Base-by-base conservation (phyloP, 1,140 invertebrate species). In the Agrilus planipennis region DNA sequence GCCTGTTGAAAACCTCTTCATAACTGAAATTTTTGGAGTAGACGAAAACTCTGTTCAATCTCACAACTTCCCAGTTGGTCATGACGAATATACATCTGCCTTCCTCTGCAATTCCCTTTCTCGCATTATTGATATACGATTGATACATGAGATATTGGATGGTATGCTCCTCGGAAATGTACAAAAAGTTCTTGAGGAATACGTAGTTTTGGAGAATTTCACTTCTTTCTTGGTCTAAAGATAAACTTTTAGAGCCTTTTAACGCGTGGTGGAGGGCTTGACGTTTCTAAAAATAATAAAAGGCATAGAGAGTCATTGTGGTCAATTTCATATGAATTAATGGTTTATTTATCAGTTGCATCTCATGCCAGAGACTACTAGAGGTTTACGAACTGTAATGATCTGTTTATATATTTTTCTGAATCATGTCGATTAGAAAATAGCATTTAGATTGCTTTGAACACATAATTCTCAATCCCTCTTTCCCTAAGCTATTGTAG, bases 51-150 rank as follows among this genome's bases (percentile, higher is more conserved):
- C 79, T 69, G 12, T 70, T 67, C 43, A 69, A 71, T 14, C 61
- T 70, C 41, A 80, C 68, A 41, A 84, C 77, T 6, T 70, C 53
- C 16, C 72, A 65, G 4, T 73, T 73, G 22, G 79, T 79, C 12
- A 81, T 69, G 0, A 84, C 82, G 51, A 76, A 85, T 2, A 75
- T 74, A 52, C 83, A 86, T 35, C 79, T 69, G 1, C 75, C 52
- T 4, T 63, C 61, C 53, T 84, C 79, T 3, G 67, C 63, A 0
- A 72, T 53, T 10, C 64, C 68, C 4, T 70, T 55, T 2, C 60
- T 63, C 1, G 74, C 71, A 46, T 79, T 79, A 34, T 65, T 68
- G 17, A 74, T 60, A 41, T 84, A 84, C 53, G 85, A 74, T 14
- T 65, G 53, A 35, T 79, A 81, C 55, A 86, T 73, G 10, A 79